Conservation (phyloP, 2,113 vertebrate species). For the Hydrolagus affinis region DNA sequence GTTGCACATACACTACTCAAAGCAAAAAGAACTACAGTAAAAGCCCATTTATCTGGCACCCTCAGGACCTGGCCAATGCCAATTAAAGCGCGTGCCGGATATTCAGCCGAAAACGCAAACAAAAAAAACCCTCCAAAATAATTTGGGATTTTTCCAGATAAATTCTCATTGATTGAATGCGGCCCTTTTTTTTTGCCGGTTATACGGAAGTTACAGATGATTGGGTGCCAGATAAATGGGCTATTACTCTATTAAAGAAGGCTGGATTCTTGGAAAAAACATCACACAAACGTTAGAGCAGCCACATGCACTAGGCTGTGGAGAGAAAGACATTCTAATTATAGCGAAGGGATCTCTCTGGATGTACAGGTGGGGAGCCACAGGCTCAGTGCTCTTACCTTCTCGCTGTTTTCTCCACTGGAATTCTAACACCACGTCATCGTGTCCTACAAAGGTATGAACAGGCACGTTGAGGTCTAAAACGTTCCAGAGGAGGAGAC, state of each 20-base stretch:
- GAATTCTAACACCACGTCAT: slow-evolving; percentile 93
- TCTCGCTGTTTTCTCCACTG: slow-evolving; percentile 95
- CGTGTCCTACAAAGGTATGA: slow-evolving; percentile 91
- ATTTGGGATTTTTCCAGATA: no score
- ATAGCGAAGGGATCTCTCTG: not conserved
- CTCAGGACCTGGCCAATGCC: no score
- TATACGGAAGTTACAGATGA: no score
- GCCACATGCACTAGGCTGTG: not conserved
- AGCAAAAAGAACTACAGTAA: no score
- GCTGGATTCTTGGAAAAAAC: not conserved
- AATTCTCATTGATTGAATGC: no score
- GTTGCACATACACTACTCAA: not conserved
- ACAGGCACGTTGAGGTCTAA: slow-evolving; percentile 86
- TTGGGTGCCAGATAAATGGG: no score
- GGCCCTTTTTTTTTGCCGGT: no score
- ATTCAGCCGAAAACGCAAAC: no score
- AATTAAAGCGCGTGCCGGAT: no score
- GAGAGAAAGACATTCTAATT: not conserved
- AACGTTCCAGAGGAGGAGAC: slow-evolving; percentile 85
- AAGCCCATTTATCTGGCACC: no score
- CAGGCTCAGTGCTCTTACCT: slow-evolving; percentile 55
- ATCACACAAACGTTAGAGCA: not conserved
- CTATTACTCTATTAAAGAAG: not conserved
- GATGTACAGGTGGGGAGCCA: not conserved
- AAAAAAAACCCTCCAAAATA: no score